These are phyloP conservation scores for Boloria euphrosyne DNA, from an alignment of 2,888 invertebrate species.

Conservation along the genomic window DNA sequence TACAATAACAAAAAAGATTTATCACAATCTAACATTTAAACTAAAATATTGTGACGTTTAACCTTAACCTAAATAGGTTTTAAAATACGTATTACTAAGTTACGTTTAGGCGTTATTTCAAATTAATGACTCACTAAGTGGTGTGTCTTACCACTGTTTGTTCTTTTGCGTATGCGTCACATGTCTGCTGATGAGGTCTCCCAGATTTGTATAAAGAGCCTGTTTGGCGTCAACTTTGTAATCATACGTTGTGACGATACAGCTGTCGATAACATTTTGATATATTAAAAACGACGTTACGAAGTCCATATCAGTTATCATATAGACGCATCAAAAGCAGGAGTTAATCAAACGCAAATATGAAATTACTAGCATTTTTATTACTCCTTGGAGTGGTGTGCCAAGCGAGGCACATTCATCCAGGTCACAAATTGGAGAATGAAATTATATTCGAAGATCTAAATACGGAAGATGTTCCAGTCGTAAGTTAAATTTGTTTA, in stretches of 20 bases:
- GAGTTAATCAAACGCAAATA: slow-evolving; percentile 25
- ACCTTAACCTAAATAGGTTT: too few species aligned
- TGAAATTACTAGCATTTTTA: slow-evolving; percentile 42
- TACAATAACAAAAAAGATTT: too few species aligned
- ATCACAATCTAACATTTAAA: too few species aligned
- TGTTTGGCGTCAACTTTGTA: slow-evolving; percentile 44
- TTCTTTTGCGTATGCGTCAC: slow-evolving; percentile 26
- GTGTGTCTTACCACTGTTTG: slow-evolving; percentile 1
- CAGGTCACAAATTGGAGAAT: slow-evolving; percentile 34
- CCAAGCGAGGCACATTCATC: slow-evolving; percentile 56
- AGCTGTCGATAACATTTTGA: slow-evolving; percentile 47
- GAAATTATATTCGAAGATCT: slow-evolving; percentile 29
- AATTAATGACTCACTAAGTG: slow-evolving; percentile 3
- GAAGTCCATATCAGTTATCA: slow-evolving; percentile 46
- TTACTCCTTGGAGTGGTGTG: slow-evolving; percentile 42
- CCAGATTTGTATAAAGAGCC: slow-evolving; percentile 36
- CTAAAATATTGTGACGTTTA: too few species aligned
- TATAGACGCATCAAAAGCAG: slow-evolving; percentile 32
- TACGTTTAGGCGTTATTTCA: too few species aligned
- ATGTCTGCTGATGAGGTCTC: slow-evolving; percentile 11
- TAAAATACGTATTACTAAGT: too few species aligned
- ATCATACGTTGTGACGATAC: slow-evolving; percentile 32
- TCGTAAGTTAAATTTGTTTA: slow-evolving; percentile 32
- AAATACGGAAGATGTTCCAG: slow-evolving; percentile 19
- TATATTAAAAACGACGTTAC: slow-evolving; percentile 54